Evolutionary conservation across 1,140 invertebrate species (phyloP).

Genomic region (Eciton burchellii): DNA sequence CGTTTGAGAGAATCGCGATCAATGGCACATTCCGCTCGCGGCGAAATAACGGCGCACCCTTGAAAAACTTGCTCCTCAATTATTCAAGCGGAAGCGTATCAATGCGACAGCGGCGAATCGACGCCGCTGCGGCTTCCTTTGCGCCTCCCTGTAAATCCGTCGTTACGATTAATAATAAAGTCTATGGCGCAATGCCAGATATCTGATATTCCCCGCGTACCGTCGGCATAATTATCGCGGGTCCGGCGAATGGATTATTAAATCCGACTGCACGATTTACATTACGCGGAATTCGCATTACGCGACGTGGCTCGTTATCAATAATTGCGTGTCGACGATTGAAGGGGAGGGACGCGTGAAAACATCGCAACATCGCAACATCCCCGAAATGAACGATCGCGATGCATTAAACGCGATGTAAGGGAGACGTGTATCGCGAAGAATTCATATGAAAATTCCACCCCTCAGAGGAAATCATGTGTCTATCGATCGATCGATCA

Average conservation of each 20-base stretch:
- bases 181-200: slow-evolving; percentile 67
- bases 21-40: neutral
- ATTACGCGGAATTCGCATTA: slow-evolving; percentile 41
- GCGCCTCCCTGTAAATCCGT: slow-evolving; percentile 43
- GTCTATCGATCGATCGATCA: too few species aligned
- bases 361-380: slow-evolving; percentile 2
- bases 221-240: slow-evolving; percentile 64
- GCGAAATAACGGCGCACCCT: slow-evolving; percentile 12
- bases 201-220: slow-evolving; percentile 60
- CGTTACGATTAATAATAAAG: slow-evolving; percentile 75
- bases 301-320: slow-evolving; percentile 36
- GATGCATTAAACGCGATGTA: neutral
- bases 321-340: slow-evolving; percentile 25
- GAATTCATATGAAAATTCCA: neutral
- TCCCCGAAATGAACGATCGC: neutral
- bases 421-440: neutral
- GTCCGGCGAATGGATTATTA: slow-evolving; percentile 53
- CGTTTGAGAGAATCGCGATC: neutral
- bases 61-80: slow-evolving; percentile 28
- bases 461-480: too few species aligned
- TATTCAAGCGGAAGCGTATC: slow-evolving; percentile 39
- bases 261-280: slow-evolving; percentile 46
- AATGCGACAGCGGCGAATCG: slow-evolving; percentile 43
- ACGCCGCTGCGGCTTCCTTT: slow-evolving; percentile 23
- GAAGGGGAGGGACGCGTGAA: neutral